Evolutionary conservation across 2,797 vertebrate genomes (phyloP), one percentile per base, ranked within the genome.

Genomic region (Limnodromus scolopaceus): DNA sequence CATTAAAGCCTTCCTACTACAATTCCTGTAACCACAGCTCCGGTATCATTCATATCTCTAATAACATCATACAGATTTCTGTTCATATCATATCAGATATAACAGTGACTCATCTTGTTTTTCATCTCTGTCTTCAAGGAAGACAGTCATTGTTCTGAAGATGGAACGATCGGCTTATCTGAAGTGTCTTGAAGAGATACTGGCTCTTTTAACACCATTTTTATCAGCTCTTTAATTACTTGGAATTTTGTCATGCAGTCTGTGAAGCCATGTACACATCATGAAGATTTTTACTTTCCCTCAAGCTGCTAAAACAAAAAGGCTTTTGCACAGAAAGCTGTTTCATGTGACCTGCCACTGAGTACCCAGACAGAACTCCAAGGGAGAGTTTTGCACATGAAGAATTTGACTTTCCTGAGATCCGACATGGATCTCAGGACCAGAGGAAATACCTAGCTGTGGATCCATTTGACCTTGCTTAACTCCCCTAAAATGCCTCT

Each of bases 91-190:
- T 68, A 84, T 92, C 83, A 88, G 83, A 94, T 93, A 27, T 2
- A 84, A 69, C 89, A 87, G 76, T 3, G 0, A 64, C 84, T 92
- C 87, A 89, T 96, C 77, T 96, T 75, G 60, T n/a, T 97, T 96
- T 94, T 89, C 70, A 92, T 93, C 90, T 97, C 71, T 86, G 30
- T 72, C 95, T 97, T 97, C 95, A 97, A 94, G 97, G 93, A 78
- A 64, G 45, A 84, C 74, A 43, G 36, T 68, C 85, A 93, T 92
- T 97, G 92, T 95, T 94, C 84, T 58, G 58, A 91, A 74, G 85
- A 95, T 83, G 93, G 86, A 86, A 70, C 48, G 61, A 95, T 86
- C 16, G 3, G 58, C 64, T 94, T 87, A 85, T 96, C 78, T 96
- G 85, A 95, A 82, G 94, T 87, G 77, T 92, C 80, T 89, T 53